phyloP scores from a whole-genome alignment of 2,113 vertebrate species.

The Lanius collurio region DNA sequence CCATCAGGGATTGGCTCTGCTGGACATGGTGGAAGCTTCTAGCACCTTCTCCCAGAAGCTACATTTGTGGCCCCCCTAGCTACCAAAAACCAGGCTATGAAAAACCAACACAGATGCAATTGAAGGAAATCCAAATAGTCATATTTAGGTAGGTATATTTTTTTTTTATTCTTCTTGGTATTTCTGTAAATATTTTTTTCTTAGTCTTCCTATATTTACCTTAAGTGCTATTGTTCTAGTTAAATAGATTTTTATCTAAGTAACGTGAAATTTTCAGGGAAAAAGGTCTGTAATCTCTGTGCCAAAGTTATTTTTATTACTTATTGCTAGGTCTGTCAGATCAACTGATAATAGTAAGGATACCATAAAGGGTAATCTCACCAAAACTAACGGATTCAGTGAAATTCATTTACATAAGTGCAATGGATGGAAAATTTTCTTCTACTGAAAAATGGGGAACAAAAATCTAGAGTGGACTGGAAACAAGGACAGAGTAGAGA shows the following conservation, averaged over 20 bases:
- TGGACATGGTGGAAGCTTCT: accelerated
- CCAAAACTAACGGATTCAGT: neutral
- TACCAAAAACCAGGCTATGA: accelerated
- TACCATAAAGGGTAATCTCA: neutral
- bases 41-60: neutral
- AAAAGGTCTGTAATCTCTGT: neutral
- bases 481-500: conserved; percentile 43
- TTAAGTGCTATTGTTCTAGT: neutral
- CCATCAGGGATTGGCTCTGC: neutral
- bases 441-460: conserved; percentile 18
- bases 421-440: neutral
- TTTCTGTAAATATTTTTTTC: neutral
- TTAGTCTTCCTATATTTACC: neutral
- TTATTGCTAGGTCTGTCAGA: neutral
- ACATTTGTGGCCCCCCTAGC: no score
- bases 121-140: neutral
- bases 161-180: neutral
- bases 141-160: neutral
- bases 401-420: conserved; percentile 49
- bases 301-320: neutral
- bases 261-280: neutral
- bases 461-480: conserved; percentile 31
- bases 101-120: neutral
- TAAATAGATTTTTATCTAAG: neutral
- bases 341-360: neutral